Percentiles rank a stretch among this genome's conserved stretches.
phyloP scores from a whole-genome alignment of 2,797 vertebrate genomes.

The Stomatorhinus walkeri region DNA sequence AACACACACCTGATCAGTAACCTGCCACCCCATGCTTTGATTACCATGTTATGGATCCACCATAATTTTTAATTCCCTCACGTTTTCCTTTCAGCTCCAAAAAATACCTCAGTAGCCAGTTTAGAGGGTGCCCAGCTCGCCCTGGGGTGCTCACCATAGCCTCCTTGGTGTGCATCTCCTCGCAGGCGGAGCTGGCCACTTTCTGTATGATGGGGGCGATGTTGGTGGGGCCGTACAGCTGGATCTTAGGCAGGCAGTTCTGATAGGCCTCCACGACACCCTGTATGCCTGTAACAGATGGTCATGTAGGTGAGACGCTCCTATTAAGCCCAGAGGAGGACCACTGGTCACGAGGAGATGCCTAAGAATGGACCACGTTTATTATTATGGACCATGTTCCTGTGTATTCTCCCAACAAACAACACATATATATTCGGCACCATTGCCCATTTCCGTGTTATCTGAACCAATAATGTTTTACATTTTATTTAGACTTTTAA shows the following conservation, averaged over 20 bases:
- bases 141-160: constrained; percentile 73
- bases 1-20: neutral
- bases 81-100: neutral
- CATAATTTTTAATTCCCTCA: neutral
- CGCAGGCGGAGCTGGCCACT: constrained; percentile 91
- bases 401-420: neutral
- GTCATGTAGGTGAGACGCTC: constrained; percentile 29
- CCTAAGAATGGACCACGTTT: neutral
- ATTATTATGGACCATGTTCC: neutral
- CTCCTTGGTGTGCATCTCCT: constrained; percentile 96
- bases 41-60: neutral
- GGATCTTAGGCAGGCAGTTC: constrained; percentile 95
- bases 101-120: neutral
- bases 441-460: neutral
- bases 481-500: neutral
- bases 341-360: neutral
- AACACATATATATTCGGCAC: neutral
- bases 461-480: neutral
- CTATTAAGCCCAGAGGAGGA: neutral
- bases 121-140: neutral
- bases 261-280: constrained; percentile 99
- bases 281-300: constrained; percentile 79
- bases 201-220: constrained; percentile 98
- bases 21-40: neutral
- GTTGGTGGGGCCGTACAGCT: constrained; percentile 95